Evolutionary conservation across 2,797 vertebrate species (phyloP).

Genomic region (Tapera naevia): DNA sequence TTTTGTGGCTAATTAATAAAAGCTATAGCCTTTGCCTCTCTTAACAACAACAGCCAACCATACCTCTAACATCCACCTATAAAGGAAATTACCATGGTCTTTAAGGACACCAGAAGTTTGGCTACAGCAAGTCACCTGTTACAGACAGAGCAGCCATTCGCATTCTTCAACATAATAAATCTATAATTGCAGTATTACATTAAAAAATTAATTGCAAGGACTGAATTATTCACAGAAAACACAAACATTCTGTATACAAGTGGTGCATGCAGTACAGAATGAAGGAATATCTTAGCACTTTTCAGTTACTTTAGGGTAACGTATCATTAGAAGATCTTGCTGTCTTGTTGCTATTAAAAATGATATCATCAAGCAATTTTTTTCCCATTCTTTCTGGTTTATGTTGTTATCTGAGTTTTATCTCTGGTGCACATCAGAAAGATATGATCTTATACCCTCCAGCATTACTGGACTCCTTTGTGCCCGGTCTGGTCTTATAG

Average conservation of each 20-base stretch:
- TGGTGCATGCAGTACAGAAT: not conserved
- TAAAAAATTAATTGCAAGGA: slow-evolving; percentile 15
- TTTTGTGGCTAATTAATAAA: slow-evolving; percentile 46
- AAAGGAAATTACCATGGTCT: slow-evolving; percentile 1
- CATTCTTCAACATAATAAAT: slow-evolving; percentile 17
- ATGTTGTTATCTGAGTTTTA: not conserved
- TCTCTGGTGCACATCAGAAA: not conserved
- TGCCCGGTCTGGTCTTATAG: not conserved
- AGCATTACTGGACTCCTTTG: not conserved
- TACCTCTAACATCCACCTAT: not conserved
- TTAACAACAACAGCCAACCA: not conserved
- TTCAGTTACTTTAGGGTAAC: not conserved
- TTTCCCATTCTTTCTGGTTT: not conserved
- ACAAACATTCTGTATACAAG: not conserved
- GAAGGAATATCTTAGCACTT: not conserved
- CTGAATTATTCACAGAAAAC: not conserved
- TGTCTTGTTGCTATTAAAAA: not conserved
- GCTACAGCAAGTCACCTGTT: slow-evolving; percentile 13
- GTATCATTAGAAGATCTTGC: not conserved
- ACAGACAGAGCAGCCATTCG: not conserved
- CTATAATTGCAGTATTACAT: slow-evolving; percentile 40
- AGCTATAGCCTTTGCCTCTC: not conserved
- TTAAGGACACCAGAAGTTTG: slow-evolving; percentile 9
- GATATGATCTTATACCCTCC: not conserved
- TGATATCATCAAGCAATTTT: not conserved